Evolutionary conservation across 2,113 vertebrate species (phyloP).

Genomic region (Elanoides forficatus): DNA sequence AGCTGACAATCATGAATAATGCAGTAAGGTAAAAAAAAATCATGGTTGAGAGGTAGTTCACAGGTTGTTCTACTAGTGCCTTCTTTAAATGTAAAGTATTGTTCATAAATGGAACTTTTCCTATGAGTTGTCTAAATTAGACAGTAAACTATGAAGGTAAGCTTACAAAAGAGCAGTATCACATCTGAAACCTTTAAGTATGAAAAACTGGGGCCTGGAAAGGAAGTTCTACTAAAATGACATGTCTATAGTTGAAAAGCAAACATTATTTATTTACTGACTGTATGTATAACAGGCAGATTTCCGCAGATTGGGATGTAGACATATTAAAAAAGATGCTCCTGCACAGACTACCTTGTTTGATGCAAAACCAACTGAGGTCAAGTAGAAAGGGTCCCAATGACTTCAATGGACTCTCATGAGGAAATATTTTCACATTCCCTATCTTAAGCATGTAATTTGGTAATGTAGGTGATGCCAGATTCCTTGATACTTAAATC

Average conservation of each 20-base stretch:
- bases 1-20: constrained; percentile 51
- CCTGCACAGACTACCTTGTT: background rate
- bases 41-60: background rate
- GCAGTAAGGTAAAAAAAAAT: background rate
- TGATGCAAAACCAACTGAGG: background rate
- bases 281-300: background rate
- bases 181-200: background rate
- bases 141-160: background rate
- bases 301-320: background rate
- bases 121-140: constrained; percentile 1
- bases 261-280: background rate
- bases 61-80: constrained; percentile 1
- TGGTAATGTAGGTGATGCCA: background rate
- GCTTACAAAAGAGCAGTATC: background rate
- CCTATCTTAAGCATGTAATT: background rate
- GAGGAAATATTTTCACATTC: background rate
- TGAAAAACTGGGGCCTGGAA: background rate
- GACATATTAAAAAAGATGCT: background rate
- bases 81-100: constrained; percentile 5
- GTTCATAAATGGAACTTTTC: background rate
- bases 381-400: background rate
- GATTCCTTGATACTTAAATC: background rate
- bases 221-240: background rate
- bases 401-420: background rate
- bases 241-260: background rate